Conservation (phyloP, 2,113 vertebrate species). For the Mobula birostris region DNA sequence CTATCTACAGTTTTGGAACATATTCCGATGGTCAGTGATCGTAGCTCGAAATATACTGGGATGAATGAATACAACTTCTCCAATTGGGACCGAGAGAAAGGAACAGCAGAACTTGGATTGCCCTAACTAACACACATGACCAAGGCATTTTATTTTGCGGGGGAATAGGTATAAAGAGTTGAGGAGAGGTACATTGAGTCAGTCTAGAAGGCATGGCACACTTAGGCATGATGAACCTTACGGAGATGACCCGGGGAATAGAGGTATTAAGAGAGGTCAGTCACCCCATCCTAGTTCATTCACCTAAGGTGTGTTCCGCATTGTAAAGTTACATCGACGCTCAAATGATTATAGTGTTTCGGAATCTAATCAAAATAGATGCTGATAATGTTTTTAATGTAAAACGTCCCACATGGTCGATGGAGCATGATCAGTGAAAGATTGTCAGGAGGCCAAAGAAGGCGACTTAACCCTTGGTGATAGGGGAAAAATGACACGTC, state of each 20-base stretch:
- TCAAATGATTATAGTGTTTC: not conserved
- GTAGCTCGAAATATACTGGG: not conserved
- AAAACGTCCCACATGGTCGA: not conserved
- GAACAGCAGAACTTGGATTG: not conserved
- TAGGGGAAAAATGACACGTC: not conserved
- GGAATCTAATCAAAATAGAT: not conserved
- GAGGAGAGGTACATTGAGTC: too few relatives aligned
- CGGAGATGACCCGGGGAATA: too few relatives aligned
- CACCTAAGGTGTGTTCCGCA: too few relatives aligned
- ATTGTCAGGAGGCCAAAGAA: not conserved
- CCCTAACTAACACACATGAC: not conserved
- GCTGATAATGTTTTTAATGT: not conserved
- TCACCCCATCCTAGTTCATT: not conserved
- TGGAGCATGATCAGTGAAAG: not conserved
- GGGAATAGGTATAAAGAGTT: too few relatives aligned
- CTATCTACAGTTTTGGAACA: not conserved
- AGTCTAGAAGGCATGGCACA: too few relatives aligned
- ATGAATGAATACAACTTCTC: not conserved
- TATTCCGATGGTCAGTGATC: not conserved
- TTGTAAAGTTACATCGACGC: not conserved
- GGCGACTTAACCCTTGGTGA: not conserved
- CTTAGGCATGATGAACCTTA: too few relatives aligned
- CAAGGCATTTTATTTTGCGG: not conserved
- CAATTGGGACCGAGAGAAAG: not conserved
- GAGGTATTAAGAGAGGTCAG: not conserved